Percentiles rank a stretch among this genome's conserved stretches.
Evolutionary conservation across 2,113 vertebrate species (phyloP).

Genomic region (Indicator maculatus): DNA sequence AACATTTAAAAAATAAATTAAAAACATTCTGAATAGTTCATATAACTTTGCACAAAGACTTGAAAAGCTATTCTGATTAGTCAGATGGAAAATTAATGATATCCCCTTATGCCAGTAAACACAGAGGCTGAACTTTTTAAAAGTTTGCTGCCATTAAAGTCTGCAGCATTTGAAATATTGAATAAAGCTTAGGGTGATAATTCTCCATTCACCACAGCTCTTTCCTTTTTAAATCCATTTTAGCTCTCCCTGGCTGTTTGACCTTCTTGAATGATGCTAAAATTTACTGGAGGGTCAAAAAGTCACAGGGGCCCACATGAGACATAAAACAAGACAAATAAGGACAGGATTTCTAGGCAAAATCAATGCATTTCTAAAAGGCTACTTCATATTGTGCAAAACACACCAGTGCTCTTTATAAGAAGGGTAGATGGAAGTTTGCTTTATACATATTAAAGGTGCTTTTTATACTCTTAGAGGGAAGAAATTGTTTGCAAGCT

Average conservation of each 20-base stretch:
- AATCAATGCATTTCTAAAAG: constrained; percentile 11
- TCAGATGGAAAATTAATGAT: not conserved
- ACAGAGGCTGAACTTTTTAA: not conserved
- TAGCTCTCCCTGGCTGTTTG: constrained; percentile 45
- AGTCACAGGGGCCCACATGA: not conserved
- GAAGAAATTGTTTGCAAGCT: not conserved
- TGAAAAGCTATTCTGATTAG: not conserved
- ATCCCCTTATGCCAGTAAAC: not conserved
- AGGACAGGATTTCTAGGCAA: constrained; percentile 1
- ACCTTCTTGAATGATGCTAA: constrained; percentile 30
- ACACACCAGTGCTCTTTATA: not conserved
- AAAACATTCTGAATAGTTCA: not conserved
- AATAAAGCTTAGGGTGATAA: constrained; percentile 27
- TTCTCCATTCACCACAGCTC: not conserved
- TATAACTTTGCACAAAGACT: not conserved
- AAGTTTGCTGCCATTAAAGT: constrained; percentile 9
- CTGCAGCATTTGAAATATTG: constrained; percentile 26
- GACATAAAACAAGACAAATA: constrained; percentile 14
- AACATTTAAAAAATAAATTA: not conserved
- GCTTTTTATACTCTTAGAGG: not conserved
- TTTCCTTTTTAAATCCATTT: constrained; percentile 28
- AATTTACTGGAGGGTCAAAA: constrained; percentile 49
- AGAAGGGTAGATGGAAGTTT: constrained; percentile 2
- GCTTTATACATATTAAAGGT: not conserved
- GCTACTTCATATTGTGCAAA: not conserved